Evolutionary conservation across 2,888 invertebrate species (phyloP), one percentile per base, ranked within the genome.

Genomic region (Caenorhabditis zanzibari): DNA sequence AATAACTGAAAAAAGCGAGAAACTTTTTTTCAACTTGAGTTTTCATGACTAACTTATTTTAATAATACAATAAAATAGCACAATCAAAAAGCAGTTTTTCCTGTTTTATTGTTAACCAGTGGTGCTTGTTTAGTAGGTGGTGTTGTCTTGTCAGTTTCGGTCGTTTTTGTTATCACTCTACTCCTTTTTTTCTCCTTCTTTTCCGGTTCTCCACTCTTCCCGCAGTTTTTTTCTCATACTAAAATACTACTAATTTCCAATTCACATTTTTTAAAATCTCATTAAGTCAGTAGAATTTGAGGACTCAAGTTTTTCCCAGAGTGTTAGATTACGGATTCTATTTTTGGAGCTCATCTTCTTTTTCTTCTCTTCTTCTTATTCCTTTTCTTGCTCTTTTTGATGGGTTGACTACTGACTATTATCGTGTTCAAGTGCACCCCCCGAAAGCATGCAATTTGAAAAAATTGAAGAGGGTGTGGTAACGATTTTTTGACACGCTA

Each of bases 121-220:
- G 49, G 54, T 66, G 66, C 66, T 73, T 61, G 56, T 71, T 58
- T 71, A 58, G 66, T 66, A 66, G 66, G 66, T 49, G 66, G 52
- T 66, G 66, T 32, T 66, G 66, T 44, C 66, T 66, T 66, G 66
- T 66, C 66, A 66, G 49, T 66, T 66, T 66, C 66, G 44, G 49
- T 52, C 49, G 66, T 35, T 52, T 47, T 52, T 66, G 35, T 69
- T 69, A 69, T 69, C 69, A 56, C 69, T 54, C n/a, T 56, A 38
- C 69, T 56, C 41, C 56, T 56, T 56, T 69, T n/a, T 68, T 54
- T 54, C n/a, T 49, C 22, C 35, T 68, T 52, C 3, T 68, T 73
- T 73, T 63, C 73, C 41, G 32, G 28, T 32, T 72, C 41, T 59
- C 41, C 32, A 35, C 22, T 22, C 16, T 49, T 38, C 16, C 24